phyloP scores from a whole-genome alignment of 2,113 vertebrate genomes.

The Rutilus rutilus region DNA sequence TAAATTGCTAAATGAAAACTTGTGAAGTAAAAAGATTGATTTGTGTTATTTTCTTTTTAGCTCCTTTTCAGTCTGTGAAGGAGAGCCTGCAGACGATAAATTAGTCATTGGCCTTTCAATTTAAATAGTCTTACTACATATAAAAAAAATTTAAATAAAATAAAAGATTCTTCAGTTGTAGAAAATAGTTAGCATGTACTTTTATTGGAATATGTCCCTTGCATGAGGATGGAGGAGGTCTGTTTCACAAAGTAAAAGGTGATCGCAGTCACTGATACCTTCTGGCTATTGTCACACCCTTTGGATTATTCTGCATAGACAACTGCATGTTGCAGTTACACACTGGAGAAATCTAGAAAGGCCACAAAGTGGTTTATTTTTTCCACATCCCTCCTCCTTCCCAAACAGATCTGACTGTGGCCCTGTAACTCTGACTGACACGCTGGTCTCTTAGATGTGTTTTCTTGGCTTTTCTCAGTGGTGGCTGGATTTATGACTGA shows the following conservation, averaged over 20 bases:
- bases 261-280: not conserved
- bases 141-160: not conserved
- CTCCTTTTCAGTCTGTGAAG: not conserved
- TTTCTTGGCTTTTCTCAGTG: conserved; percentile 8
- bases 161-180: not conserved
- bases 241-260: not conserved
- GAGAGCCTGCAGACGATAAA: not conserved
- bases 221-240: too few relatives aligned
- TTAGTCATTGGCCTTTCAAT: not conserved
- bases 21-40: not conserved
- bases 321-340: not conserved
- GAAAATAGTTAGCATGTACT: not conserved
- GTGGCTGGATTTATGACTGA: conserved; percentile 19
- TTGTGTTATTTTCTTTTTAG: not conserved
- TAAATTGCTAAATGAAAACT: not conserved
- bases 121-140: not conserved
- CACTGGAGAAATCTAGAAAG: not conserved
- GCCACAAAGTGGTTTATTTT: conserved; percentile 4
- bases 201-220: not conserved
- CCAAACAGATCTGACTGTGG: conserved; percentile 5
- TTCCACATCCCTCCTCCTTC: conserved; percentile 1
- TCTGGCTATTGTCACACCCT: not conserved
- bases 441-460: conserved; percentile 14
- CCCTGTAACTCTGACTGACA: conserved; percentile 10
- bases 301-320: not conserved